These are phyloP conservation scores for Oriolus oriolus DNA, from an alignment of 2,113 vertebrate genomes.

Conservation along the genomic window DNA sequence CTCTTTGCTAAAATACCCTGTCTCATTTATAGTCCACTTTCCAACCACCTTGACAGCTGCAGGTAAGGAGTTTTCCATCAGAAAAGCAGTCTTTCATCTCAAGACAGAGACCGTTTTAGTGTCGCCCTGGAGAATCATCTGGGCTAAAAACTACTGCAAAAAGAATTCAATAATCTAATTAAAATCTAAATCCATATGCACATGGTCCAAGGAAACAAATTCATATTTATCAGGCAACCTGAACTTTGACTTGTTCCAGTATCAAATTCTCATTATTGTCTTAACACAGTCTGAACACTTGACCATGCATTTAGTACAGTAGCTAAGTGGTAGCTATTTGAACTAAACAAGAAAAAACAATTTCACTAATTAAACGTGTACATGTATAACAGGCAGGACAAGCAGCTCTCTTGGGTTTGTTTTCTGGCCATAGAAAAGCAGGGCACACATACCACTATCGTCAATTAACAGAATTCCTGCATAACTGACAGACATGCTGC, in stretches of 20 bases:
- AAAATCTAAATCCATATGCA: not conserved
- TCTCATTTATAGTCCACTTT: not conserved
- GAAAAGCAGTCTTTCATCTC: not conserved
- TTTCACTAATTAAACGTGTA: not conserved
- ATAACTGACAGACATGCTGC: not conserved
- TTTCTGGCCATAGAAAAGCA: not conserved
- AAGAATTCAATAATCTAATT: not conserved
- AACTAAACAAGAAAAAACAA: not conserved
- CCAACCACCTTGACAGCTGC: not conserved
- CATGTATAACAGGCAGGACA: not conserved
- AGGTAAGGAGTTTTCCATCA: not conserved
- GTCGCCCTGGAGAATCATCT: not conserved
- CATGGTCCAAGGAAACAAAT: not conserved
- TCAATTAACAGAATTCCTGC: not conserved
- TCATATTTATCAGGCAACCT: not conserved
- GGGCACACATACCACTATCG: not conserved
- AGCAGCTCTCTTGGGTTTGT: not conserved
- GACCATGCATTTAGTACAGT: not conserved
- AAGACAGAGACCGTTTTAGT: not conserved
- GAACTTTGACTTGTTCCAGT: not conserved
- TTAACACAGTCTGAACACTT: not conserved
- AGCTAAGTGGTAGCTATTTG: not conserved
- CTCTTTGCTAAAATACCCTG: not conserved
- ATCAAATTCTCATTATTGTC: not conserved
- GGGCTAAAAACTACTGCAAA: not conserved